Evolutionary conservation across 2,797 vertebrate genomes (phyloP).

Genomic region (Eutrigla gurnardus): DNA sequence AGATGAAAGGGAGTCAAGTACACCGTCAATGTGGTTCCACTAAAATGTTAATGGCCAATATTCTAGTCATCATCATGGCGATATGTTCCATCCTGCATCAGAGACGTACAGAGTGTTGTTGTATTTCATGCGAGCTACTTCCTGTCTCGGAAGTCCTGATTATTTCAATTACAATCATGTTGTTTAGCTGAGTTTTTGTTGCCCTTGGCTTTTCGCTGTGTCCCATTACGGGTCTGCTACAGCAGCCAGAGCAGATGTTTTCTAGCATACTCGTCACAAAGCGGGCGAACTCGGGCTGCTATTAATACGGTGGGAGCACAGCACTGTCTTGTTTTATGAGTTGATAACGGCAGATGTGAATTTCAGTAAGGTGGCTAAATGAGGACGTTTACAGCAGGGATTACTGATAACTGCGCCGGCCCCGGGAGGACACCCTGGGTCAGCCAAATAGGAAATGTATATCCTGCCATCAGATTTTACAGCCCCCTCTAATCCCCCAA

Average conservation of each 20-base stretch:
- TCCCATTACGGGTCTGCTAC: constrained; percentile 57
- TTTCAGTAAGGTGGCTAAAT: constrained; percentile 68
- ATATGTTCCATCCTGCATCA: constrained; percentile 31
- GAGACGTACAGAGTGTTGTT: constrained; percentile 24
- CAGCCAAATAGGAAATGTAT: constrained; percentile 68
- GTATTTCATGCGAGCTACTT: constrained; percentile 34
- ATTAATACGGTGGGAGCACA: constrained; percentile 40
- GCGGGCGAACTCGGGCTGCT: constrained; percentile 47
- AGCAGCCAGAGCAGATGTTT: constrained; percentile 68
- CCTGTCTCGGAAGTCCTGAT: constrained; percentile 49
- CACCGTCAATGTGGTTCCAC: constrained; percentile 23
- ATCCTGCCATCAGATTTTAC: constrained; percentile 71
- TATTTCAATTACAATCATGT: constrained; percentile 54
- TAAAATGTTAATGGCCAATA: constrained; percentile 47
- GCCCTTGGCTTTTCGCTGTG: constrained; percentile 50
- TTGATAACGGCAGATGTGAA: constrained; percentile 64
- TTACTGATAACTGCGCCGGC: constrained; percentile 58
- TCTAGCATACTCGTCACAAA: constrained; percentile 38
- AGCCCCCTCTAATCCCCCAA: constrained; percentile 57
- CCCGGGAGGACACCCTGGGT: constrained; percentile 28
- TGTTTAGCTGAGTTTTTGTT: constrained; percentile 55
- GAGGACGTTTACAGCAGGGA: constrained; percentile 65
- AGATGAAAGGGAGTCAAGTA: constrained; percentile 52
- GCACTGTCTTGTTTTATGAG: constrained; percentile 66
- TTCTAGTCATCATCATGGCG: constrained; percentile 40